These are phyloP conservation scores for Mesocricetus auratus DNA, from an alignment of 2,113 vertebrate species.

Conservation along the genomic window DNA sequence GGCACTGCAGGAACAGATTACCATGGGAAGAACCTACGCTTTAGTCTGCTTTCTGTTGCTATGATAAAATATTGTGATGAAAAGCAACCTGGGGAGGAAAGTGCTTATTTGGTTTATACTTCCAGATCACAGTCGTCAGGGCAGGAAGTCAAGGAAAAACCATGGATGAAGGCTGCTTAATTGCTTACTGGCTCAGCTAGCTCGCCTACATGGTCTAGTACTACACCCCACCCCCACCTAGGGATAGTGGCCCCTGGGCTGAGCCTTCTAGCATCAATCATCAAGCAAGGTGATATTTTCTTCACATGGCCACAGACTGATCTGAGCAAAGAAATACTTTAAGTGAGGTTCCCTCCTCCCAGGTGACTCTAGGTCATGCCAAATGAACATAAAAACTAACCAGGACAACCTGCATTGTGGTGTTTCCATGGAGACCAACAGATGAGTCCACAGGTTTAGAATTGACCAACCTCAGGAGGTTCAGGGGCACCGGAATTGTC, in stretches of 20 bases:
- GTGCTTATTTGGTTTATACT: not conserved
- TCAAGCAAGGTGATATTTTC: not conserved
- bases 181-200: not conserved
- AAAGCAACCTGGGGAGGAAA: not conserved
- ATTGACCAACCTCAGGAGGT: not conserved
- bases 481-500: not conserved
- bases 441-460: not conserved
- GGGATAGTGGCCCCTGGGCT: not conserved
- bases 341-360: too few relatives aligned
- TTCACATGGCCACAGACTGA: not conserved
- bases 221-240: too few relatives aligned
- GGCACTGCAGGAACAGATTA: not conserved
- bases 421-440: not conserved
- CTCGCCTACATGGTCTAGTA: not conserved
- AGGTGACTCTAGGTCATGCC: not conserved
- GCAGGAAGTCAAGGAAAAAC: not conserved
- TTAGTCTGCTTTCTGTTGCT: not conserved
- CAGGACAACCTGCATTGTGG: not conserved
- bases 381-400: not conserved
- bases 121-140: not conserved
- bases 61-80: not conserved
- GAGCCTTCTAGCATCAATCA: not conserved
- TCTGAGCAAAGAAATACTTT: not conserved
- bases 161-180: not conserved
- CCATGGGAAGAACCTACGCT: not conserved